Evolutionary conservation across 2,888 invertebrate species (phyloP), one percentile per base, ranked within the genome.

Genomic region (Pterostichus madidus): DNA sequence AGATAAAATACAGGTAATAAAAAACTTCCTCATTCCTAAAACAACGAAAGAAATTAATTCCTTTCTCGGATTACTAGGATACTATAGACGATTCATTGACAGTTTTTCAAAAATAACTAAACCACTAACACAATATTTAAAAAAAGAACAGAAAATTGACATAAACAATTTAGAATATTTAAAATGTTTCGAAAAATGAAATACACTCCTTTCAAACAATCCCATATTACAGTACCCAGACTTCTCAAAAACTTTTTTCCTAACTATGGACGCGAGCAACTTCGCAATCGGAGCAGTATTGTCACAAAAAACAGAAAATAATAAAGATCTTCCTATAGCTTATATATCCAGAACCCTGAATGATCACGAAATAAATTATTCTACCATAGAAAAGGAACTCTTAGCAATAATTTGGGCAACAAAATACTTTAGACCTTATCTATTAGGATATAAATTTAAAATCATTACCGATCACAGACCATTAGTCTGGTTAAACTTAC

Each of bases 381-480:
- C 24, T 61, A 7, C 84, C 85, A 85, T 84, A 7, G 85, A 86
- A 75, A 84, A 84, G 32, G 87, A 87, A 85, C 73, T 86, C 0
- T 49, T 86, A 17, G 86, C 85, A 1, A 24, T 24, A 24, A 24
- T 24, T 3, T 24, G 24, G 24, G 24, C 24, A 1, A 53, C 77
- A n/a, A 85, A 85, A 59, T 79, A 86, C 46, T 86, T 86, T 75
- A 24, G 85, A 76, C 85, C 84, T 4, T 87, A 87, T 71, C 24
- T 87, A 6, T 85, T 83, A 49, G 86, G 86, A 7, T 85, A 84
- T 15, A 85, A 85, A 73, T 89, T 90, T 24, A 86, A 83, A 0
- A 88, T 90, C 0, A 86, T 87, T 5, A 89, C 89, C 0, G 89
- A 90, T 68, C 89, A 89, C 73, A 84, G 86, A 68, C 88, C 88